phyloP scores from a whole-genome alignment of 2,113 vertebrate species.

The Cebus imitator region DNA sequence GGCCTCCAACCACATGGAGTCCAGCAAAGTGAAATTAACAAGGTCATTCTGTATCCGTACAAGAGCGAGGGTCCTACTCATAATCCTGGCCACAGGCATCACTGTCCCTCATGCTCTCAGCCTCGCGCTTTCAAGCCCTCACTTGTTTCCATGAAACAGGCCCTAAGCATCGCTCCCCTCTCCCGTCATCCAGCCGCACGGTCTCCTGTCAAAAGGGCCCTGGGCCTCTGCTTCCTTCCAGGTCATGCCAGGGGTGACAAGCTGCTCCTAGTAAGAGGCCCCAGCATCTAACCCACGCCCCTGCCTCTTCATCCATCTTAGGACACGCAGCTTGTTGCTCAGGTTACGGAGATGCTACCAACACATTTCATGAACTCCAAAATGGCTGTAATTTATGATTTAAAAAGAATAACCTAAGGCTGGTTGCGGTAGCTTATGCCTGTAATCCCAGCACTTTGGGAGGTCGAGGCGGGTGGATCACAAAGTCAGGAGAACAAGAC shows the following conservation, averaged over 20 bases:
- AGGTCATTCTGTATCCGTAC: background rate
- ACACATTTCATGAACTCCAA: background rate
- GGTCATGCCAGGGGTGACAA: background rate
- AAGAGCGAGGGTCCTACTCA: background rate
- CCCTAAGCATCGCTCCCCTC: background rate
- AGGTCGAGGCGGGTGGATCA: too few relatives aligned
- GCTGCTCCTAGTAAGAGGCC: background rate
- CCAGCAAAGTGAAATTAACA: background rate
- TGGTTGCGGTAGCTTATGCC: too few relatives aligned
- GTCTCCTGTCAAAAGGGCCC: background rate
- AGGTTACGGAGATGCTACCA: background rate
- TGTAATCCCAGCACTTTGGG: too few relatives aligned
- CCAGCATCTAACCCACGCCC: accelerated
- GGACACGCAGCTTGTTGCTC: background rate
- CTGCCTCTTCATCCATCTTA: accelerated
- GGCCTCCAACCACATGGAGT: background rate
- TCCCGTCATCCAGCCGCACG: background rate
- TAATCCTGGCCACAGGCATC: background rate
- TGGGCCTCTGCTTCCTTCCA: background rate
- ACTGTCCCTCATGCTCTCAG: background rate
- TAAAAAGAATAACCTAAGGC: background rate
- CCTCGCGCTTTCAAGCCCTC: background rate
- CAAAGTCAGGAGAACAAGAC: too few relatives aligned
- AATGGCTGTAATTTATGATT: background rate
- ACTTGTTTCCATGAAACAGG: background rate